Conservation (phyloP, 1,140 invertebrate species). For the Drosophila eugracilis region DNA sequence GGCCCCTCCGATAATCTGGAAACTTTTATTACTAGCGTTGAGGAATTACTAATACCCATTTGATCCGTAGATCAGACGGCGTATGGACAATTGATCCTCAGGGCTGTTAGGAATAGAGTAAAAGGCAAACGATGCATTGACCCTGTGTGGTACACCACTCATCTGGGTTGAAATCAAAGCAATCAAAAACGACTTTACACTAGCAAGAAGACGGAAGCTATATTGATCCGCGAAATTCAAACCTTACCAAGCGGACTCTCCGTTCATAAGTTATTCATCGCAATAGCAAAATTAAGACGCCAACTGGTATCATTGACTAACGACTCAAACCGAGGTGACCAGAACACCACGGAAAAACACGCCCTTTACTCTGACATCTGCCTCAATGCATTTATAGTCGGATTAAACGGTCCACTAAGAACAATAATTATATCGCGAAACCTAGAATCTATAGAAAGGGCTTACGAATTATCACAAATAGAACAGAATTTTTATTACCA, state of each 20-base stretch:
- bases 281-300: slow-evolving; percentile 7
- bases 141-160: slow-evolving; percentile 9
- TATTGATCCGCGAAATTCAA: slow-evolving; percentile 10
- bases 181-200: slow-evolving; percentile 9
- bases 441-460: neutral
- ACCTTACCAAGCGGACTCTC: slow-evolving; percentile 14
- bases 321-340: too few relatives aligned
- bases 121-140: slow-evolving; percentile 14
- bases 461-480: too few relatives aligned
- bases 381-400: slow-evolving; percentile 2
- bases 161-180: slow-evolving; percentile 15
- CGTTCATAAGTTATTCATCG: slow-evolving; percentile 5
- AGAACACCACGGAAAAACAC: too few relatives aligned
- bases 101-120: too few relatives aligned
- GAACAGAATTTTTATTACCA: too few relatives aligned
- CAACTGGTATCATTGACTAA: slow-evolving; percentile 8
- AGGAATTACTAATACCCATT: too few relatives aligned
- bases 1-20: too few relatives aligned
- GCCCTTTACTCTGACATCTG: too few relatives aligned
- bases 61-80: too few relatives aligned
- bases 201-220: slow-evolving; percentile 8
- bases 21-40: too few relatives aligned
- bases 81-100: too few relatives aligned
- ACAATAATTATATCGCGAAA: slow-evolving; percentile 1
- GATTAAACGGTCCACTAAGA: slow-evolving; percentile 4